Evolutionary conservation across 2,888 invertebrate genomes (phyloP), one percentile per base, ranked within the genome.

Genomic region (Cabera pusaria): DNA sequence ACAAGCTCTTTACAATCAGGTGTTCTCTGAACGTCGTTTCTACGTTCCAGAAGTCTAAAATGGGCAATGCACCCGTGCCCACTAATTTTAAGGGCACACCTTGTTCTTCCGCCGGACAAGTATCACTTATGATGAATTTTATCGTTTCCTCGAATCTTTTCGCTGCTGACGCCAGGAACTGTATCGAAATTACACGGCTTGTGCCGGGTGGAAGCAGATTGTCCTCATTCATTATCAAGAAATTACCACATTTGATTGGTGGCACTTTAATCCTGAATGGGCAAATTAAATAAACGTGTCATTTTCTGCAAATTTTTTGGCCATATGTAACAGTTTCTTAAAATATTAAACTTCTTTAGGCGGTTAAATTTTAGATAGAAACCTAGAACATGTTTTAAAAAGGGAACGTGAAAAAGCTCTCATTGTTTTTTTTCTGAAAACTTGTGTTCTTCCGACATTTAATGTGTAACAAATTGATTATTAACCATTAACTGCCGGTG

Each of bases 11-110:
- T 0, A 92, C 89, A 39, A 93, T 81, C 8, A 90, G 79, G 55
- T 91, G 91, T 63, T 92, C 91, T 41, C 86, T 83, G 59, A 93
- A 93, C 0, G 93, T 91, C 1, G 80, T 85, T 32, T 90, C 83
- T 9, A 90, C 63, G 60, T 92, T 90, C 63, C 85, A 76, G 37
- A 92, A 90, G 59, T 92, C 90, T 34, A 93, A 60, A 4, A 71
- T 72, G 0, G 93, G 92, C 56, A 91, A 72, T n/a, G 88, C 90
- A 9, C 91, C 91, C 6, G 85, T 86, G 1, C 90, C 91, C 1
- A 82, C 77, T 3, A 93, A 57, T 19, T 54, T 81, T 0, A 92
- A 55, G 1, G 72, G 75, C 24, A 86, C 88, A 0, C 91, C 91
- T 7, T 81, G 59, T 6, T 79, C 76, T 50, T 90, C 87, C n/a